Percentiles rank a stretch among this genome's conserved stretches.
These are phyloP conservation scores for Nysson spinosus DNA, from an alignment of 2,888 invertebrate species.

Conservation along the genomic window DNA sequence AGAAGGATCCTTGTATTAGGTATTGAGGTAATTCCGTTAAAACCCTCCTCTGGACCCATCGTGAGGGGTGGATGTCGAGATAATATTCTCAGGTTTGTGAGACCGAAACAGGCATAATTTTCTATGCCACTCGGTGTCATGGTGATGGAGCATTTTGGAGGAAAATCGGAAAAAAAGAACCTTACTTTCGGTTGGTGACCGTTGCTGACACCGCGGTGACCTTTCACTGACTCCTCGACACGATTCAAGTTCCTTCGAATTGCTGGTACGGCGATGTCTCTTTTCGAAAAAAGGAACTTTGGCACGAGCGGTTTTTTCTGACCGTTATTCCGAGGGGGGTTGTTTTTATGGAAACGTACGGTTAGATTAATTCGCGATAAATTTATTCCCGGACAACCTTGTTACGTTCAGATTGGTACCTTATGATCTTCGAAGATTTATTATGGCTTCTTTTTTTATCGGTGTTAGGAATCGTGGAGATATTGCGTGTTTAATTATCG, in stretches of 20 bases:
- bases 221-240: neutral
- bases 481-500: too few relatives aligned
- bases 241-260: neutral
- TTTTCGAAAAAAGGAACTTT: neutral
- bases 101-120: conserved; percentile 2
- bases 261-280: neutral
- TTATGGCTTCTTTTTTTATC: too few relatives aligned
- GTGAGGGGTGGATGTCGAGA: neutral
- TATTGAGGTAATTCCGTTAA: conserved; percentile 47
- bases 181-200: conserved; percentile 22
- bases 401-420: too few relatives aligned
- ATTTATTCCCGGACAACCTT: too few relatives aligned
- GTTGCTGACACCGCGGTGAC: conserved; percentile 33
- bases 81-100: too few relatives aligned
- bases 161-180: conserved; percentile 21
- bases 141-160: conserved; percentile 34
- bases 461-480: too few relatives aligned
- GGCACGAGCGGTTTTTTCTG: conserved; percentile 10
- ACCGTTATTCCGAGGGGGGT: neutral
- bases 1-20: conserved; percentile 2
- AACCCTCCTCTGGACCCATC: neutral
- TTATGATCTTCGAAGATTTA: too few relatives aligned
- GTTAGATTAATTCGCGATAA: too few relatives aligned
- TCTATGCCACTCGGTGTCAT: conserved; percentile 10
- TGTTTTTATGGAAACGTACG: neutral